phyloP scores from a whole-genome alignment of 2,888 invertebrate species.

The Epistrophella euchroma region DNA sequence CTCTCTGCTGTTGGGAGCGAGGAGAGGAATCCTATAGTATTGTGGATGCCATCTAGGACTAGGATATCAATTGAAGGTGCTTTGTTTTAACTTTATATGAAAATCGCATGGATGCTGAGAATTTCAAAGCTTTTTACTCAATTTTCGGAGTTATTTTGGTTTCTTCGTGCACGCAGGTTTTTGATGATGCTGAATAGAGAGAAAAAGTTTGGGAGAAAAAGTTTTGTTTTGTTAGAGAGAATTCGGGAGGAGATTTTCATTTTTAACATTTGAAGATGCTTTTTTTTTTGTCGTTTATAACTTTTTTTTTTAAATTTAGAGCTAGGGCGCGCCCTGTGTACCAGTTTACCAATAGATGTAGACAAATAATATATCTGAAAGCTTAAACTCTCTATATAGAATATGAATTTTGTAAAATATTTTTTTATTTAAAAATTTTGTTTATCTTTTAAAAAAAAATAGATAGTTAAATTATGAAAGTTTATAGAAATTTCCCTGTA shows the following conservation, averaged over 20 bases:
- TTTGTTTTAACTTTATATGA: background rate
- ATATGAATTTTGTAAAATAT: background rate
- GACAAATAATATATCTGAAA: slow-evolving; percentile 27
- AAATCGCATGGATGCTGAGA: background rate
- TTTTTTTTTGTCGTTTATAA: background rate
- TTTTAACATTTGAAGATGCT: slow-evolving; percentile 37
- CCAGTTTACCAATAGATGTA: slow-evolving; percentile 37
- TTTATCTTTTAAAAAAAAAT: background rate
- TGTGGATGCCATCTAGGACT: slow-evolving; percentile 62
- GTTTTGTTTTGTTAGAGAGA: background rate
- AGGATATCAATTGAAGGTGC: slow-evolving; percentile 10
- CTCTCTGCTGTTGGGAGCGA: background rate
- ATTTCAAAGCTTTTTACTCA: slow-evolving; percentile 38
- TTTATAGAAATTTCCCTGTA: background rate
- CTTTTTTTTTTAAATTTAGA: slow-evolving; percentile 33
- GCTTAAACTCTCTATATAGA: slow-evolving; percentile 18
- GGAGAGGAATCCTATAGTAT: background rate
- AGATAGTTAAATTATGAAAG: background rate
- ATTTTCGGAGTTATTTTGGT: slow-evolving; percentile 55
- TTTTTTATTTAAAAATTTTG: background rate
- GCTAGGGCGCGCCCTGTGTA: slow-evolving; percentile 73
- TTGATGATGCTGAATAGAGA: slow-evolving; percentile 63
- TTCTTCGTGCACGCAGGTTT: slow-evolving; percentile 56
- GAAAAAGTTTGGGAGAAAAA: slow-evolving; percentile 29
- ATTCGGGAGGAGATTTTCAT: slow-evolving; percentile 16